Base-by-base conservation (phyloP, 2,113 vertebrate genomes). In the Chloroceryle aenea region DNA sequence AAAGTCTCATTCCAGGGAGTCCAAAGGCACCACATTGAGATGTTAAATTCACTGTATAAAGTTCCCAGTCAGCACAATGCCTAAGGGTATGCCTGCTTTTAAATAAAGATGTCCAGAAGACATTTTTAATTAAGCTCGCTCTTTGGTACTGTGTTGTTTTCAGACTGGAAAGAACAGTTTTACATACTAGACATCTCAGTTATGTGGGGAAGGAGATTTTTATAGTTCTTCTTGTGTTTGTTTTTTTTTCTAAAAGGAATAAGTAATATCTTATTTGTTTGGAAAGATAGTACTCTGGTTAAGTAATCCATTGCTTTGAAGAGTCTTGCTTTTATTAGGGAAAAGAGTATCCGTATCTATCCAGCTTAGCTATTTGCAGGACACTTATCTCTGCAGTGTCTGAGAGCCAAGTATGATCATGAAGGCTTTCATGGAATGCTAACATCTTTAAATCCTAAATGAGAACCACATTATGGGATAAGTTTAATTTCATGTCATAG, bases 301-400 rank as follows among this genome's bases (percentile, higher is more conserved):
- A 93, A 68, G 38, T 90, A 92, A 92, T 95, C 14, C 1, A 4
- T 30, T 87, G 53, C 93, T 92, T 79, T 47, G 63, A 64, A 78
- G 89, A 81, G 34, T 80, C 36, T 93, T 36, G 10, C 45, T 87
- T 92, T 75, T 87, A 55, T 43, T 62, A 74, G 29, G 30, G n/a
- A 69, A 85, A 90, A 78, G 25, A 63, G 7, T 43, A 21, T 90
- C 47, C 38, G 4, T 55, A 64, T 82, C 79, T 90, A 21, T 34
- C 36, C 73, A 45, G 90, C 56, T 68, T 89, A 89, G 73, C 43
- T 92, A 26, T 90, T 96, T 90, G 53, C 76, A 89, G 80, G 83
- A 88, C 88, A 89, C 69, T 94, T 95, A 86, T 85, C 94, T 94
- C 93, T 87, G 88, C 92, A 74, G 95, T 72, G 59, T 78, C 48